Percentiles rank a stretch among this genome's conserved stretches.
phyloP scores from a whole-genome alignment of 1,140 invertebrate genomes.

The Drosophila micromelanica region DNA sequence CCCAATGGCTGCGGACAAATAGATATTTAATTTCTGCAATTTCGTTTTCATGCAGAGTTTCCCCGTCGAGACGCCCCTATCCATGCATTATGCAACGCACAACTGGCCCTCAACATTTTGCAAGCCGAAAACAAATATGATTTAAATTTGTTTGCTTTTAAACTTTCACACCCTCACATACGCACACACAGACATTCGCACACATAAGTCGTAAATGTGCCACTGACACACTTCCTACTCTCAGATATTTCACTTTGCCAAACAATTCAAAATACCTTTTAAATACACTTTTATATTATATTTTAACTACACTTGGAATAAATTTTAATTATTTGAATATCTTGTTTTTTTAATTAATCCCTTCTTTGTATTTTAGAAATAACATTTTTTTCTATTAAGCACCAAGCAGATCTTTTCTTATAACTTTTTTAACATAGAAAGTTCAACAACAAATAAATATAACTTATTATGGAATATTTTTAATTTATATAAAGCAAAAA shows the following conservation, averaged over 20 bases:
- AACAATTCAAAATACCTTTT: constrained; percentile 29
- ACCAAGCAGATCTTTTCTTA: too few relatives aligned
- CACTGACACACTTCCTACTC: constrained; percentile 37
- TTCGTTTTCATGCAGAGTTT: constrained; percentile 57
- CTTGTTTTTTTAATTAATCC: not conserved
- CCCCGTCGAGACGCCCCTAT: constrained; percentile 18
- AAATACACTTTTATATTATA: constrained; percentile 3
- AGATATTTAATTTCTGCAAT: constrained; percentile 78
- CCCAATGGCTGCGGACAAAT: constrained; percentile 60
- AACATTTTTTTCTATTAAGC: too few relatives aligned
- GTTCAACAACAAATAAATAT: too few relatives aligned
- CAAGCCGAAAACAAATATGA: constrained; percentile 62
- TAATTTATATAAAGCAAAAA: too few relatives aligned
- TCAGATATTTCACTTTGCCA: constrained; percentile 2
- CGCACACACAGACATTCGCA: not conserved
- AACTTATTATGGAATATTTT: too few relatives aligned
- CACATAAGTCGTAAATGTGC: constrained; percentile 40
- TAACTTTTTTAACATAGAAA: too few relatives aligned
- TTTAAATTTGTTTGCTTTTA: constrained; percentile 58
- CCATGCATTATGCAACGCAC: constrained; percentile 28
- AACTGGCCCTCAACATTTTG: constrained; percentile 43
- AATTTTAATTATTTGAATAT: not conserved
- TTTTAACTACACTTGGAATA: not conserved
- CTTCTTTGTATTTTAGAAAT: too few relatives aligned
- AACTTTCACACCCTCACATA: constrained; percentile 22